A percentile compares a stretch with the other conserved stretches of the same genome.
Evolutionary conservation across 1,140 invertebrate species (phyloP).

Genomic region (Heliconius melpomene): DNA sequence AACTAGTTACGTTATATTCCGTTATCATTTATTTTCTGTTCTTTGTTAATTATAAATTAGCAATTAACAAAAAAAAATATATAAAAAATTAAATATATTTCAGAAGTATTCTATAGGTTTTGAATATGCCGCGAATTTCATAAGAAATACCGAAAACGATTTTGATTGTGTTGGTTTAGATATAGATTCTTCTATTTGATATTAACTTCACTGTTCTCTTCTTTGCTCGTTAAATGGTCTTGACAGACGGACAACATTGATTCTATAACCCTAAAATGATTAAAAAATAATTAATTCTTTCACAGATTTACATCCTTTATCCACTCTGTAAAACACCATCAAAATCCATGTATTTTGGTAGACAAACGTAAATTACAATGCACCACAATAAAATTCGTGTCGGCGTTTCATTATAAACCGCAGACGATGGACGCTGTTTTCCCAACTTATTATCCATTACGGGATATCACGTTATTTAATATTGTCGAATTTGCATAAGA

Average conservation of each 20-base stretch:
- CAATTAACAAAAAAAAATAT: no score
- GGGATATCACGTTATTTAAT: constrained; percentile 37
- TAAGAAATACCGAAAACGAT: no score
- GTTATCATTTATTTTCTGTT: no score
- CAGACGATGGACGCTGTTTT: constrained; percentile 59
- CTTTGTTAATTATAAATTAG: no score
- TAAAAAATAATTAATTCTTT: background rate
- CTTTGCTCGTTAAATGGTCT: no score
- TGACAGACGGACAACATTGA: no score
- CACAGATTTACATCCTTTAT: background rate
- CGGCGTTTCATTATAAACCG: constrained; percentile 66
- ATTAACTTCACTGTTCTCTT: no score
- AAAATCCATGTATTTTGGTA: constrained; percentile 38
- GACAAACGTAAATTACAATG: constrained; percentile 62
- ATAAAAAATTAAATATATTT: no score
- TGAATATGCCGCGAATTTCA: no score
- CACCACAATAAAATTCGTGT: constrained; percentile 62
- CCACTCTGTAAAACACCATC: constrained; percentile 33
- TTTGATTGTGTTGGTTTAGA: no score
- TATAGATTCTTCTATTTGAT: no score
- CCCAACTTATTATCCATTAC: constrained; percentile 42
- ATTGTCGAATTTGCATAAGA: constrained; percentile 37
- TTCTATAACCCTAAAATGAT: background rate
- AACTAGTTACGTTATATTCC: background rate
- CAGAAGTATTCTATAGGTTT: no score